Evolutionary conservation across 2,888 invertebrate genomes (phyloP), one percentile per base, ranked within the genome.

Genomic region (Synergus gifuensis): DNA sequence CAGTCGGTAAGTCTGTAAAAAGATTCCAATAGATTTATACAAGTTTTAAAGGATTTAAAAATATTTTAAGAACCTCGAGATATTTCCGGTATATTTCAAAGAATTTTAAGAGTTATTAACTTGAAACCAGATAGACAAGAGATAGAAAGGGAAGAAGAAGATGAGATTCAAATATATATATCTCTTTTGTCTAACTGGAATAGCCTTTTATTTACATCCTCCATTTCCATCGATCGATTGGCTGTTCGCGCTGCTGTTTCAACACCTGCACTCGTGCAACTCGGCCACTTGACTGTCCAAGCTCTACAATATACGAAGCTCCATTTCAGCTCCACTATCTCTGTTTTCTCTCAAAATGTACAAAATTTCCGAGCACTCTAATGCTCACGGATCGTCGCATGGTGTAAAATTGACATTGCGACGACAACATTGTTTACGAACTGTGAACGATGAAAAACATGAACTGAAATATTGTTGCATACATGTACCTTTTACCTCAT

Each of bases 251-350:
- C 54, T n/a, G 54, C 36, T 73, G 36, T 54, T 73, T 73, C 28
- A 73, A 54, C 73, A 54, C 73, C 73, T 73, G 54, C 73, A 73
- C 36, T 36, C 40, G n/a, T 73, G 73, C 49, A 54, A 36, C 54
- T 54, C 73, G 36, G 54, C 73, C 73, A 73, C 54, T 73, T 54
- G 18, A 54, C 54, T 54, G 40, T 54, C 73, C 54, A 73, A 73
- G 73, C 54, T 18, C 54, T 73, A 73, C 40, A 73, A 73, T 73
- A 54, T 40, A 54, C 54, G 54, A 73, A 73, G 54, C 73, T 54
- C 73, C n/a, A 73, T 73, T 73, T n/a, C 54, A 73, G 40, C 54
- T 54, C n/a, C 36, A 40, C 73, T 66, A 54, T 73, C 40, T 40
- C 16, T 54, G 54, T 73, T 73, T 73, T 54, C 36, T 49, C n/a